Percentiles rank a stretch among this genome's conserved stretches.
These are phyloP conservation scores for Lagria hirta DNA, from an alignment of 2,888 invertebrate genomes.

Conservation along the genomic window DNA sequence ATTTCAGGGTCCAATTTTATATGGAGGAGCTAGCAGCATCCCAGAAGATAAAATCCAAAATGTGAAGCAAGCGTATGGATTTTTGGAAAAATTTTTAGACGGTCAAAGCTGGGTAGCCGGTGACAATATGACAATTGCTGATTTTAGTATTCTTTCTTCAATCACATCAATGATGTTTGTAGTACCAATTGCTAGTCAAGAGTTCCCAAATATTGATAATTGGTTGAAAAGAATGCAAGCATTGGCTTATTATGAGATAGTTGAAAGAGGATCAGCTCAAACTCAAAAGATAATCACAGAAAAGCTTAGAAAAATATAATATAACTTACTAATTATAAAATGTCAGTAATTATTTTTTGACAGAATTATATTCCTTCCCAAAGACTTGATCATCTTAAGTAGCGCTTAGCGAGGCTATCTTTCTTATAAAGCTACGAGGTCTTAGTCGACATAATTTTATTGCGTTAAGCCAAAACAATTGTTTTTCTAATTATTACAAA, in stretches of 20 bases:
- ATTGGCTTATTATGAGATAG: constrained; percentile 29
- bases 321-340: background rate
- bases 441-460: too few species aligned
- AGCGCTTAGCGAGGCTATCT: too few species aligned
- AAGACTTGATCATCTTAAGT: too few species aligned
- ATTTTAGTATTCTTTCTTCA: constrained; percentile 44
- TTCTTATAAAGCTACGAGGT: too few species aligned
- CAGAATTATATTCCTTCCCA: too few species aligned
- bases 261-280: constrained; percentile 3
- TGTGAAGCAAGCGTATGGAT: constrained; percentile 39
- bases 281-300: background rate
- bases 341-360: too few species aligned
- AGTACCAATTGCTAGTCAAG: constrained; percentile 48
- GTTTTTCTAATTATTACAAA: too few species aligned
- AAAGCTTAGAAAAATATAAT: background rate
- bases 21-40: constrained; percentile 6
- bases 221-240: constrained; percentile 48
- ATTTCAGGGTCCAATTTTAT: constrained; percentile 1
- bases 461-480: too few species aligned
- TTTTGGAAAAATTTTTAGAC: constrained; percentile 36
- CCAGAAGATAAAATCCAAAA: constrained; percentile 32
- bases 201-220: constrained; percentile 41
- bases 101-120: constrained; percentile 35
- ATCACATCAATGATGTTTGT: constrained; percentile 53
- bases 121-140: constrained; percentile 36